Base-by-base conservation (phyloP, 1,140 invertebrate genomes). In the Vanessa atalanta region DNA sequence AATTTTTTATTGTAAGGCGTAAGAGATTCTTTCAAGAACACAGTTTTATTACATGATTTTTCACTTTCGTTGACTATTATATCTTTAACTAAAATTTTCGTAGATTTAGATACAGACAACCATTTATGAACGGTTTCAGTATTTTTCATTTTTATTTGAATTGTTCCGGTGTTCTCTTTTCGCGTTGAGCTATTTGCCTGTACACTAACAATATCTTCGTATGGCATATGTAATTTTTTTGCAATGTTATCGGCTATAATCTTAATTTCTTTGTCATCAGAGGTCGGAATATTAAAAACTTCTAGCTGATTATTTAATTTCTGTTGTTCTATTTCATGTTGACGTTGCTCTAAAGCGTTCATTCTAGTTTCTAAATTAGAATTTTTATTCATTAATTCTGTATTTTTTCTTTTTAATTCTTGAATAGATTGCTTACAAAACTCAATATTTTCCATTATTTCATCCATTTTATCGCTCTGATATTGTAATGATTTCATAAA, bases 291-390 rank as follows among this genome's bases (percentile, higher is more conserved):
- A 16, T 75, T 75, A 26, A 65, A 26, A 55, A 78, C 65, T 75
- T 75, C 77, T 61, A 78, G 14, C 14, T 50, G 64, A 4, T 51
- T 70, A 20, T n/a, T 43, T 16, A 78, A 48, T 20, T 78, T 72
- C 9, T 78, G 51, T 70, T 78, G n/a, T 64, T 79, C 77, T 7
- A 53, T 26, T 55, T 73, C 71, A 26, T 76, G 67, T 15, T 73
- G 12, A 23, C 70, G 73, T 65, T 79, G 73, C 72, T 76, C 77
- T 48, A 76, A 43, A 3, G 74, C 71, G 14, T 67, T 71, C 2
- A 78, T 20, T 15, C 70, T 65, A 14, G 48, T 70, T 76, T 79
- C 73, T 43, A 79, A 20, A 51, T 76, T 70, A 20, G 31, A 70
- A 66, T 76, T 79, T 65, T 69, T 73, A 51, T 76, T 73, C 13